phyloP scores from a whole-genome alignment of 1,140 invertebrate species.

The Physella acuta region DNA sequence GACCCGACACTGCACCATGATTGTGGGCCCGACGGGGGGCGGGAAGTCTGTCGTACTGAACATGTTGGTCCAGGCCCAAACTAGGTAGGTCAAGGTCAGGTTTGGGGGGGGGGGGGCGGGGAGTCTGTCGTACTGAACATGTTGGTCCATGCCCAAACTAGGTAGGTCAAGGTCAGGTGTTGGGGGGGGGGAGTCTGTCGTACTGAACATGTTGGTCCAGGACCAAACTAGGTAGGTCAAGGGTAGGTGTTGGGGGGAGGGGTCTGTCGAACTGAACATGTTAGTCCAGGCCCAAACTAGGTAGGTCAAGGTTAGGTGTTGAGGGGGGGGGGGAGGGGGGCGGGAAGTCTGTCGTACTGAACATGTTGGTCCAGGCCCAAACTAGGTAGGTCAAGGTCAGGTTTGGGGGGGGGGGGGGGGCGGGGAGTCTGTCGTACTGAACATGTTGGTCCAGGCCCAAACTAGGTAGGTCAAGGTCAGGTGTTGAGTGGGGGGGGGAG shows the following conservation, averaged over 20 bases:
- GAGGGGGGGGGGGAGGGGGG: slow-evolving; percentile 83
- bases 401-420: slow-evolving; percentile 82
- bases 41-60: slow-evolving; percentile 85
- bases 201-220: slow-evolving; percentile 75
- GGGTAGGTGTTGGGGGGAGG: slow-evolving; percentile 84
- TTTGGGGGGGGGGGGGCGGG: slow-evolving; percentile 83
- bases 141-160: slow-evolving; percentile 73
- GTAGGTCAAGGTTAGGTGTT: slow-evolving; percentile 28
- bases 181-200: slow-evolving; percentile 83
- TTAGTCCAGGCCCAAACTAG: slow-evolving; percentile 74
- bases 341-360: slow-evolving; percentile 82
- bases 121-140: slow-evolving; percentile 81
- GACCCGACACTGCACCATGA: slow-evolving; percentile 83
- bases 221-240: slow-evolving; percentile 69
- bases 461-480: slow-evolving; percentile 59
- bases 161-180: slow-evolving; percentile 42
- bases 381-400: slow-evolving; percentile 57
- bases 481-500: too few species aligned
- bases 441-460: slow-evolving; percentile 76
- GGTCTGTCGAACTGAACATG: slow-evolving; percentile 78
- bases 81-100: slow-evolving; percentile 49
- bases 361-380: slow-evolving; percentile 76
- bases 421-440: slow-evolving; percentile 82
- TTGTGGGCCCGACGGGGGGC: slow-evolving; percentile 82
- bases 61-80: slow-evolving; percentile 75